Base-by-base conservation (phyloP, 1,140 invertebrate species). In the Marisa cornuarietis region DNA sequence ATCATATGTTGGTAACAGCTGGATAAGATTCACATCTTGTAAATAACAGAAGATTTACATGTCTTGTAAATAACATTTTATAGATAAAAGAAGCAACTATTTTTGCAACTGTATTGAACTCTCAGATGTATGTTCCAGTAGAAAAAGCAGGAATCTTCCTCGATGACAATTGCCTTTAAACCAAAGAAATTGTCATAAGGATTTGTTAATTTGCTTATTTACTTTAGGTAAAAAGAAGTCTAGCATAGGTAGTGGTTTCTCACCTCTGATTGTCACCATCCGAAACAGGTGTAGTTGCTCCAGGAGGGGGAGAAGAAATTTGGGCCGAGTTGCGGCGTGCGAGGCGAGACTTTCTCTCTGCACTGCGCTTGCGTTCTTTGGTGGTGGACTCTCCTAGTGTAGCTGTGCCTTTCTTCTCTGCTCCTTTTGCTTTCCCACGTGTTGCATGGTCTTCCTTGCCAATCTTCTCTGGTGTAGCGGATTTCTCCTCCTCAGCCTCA, bases 401-500 rank as follows among this genome's bases (percentile, higher is more conserved):
- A 72, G 49, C 71, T 63, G 22, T 80, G 78, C 62, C 83, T 84
- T 73, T 82, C 81, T 22, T 76, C 80, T 77, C 85, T 80, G 18
- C 63, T 69, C 49, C 79, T 76, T 82, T 81, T 22, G 63, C 80
- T 81, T 88, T 87, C 62, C 82, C 82, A 68, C 87, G 85, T 13
- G 84, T 84, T 10, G 85, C 86, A 0, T 85, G 82, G 52, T 85
- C 84, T 3, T 89, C 87, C 62, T 88, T 87, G 71, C 88, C 88
- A 18, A 74, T 82, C 73, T 87, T 89, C 77, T 90, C 89, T 58
- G 87, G 88, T 4, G 86, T 90, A 16, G 82, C 84, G 14, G 87
- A 85, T 73, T 89, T 89, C 75, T 90, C 87, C 71, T 90, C 89
- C 51, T 90, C 90, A 42, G 75, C 71, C 61, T 90, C 90, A 13